phyloP scores from a whole-genome alignment of 2,888 invertebrate genomes.

The Ernsta delagoae region DNA sequence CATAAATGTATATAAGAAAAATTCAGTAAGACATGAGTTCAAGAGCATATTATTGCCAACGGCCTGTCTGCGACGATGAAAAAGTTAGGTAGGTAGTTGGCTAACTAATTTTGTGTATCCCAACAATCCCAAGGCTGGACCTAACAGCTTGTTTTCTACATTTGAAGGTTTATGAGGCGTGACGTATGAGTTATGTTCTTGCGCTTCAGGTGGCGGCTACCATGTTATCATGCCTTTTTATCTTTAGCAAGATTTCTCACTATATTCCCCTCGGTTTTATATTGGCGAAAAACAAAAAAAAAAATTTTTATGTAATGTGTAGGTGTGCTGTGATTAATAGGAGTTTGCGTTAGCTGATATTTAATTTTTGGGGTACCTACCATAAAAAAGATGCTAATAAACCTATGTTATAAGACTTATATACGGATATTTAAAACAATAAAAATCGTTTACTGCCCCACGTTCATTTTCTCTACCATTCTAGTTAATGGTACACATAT shows the following conservation, averaged over 20 bases:
- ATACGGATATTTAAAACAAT: no score
- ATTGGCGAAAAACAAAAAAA: neutral
- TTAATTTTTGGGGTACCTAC: neutral
- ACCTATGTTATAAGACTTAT: no score
- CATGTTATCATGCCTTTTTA: slow-evolving; percentile 2
- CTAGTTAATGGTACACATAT: no score
- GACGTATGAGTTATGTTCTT: slow-evolving; percentile 3
- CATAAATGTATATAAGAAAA: no score
- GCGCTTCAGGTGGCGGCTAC: slow-evolving; percentile 2
- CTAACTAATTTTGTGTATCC: neutral
- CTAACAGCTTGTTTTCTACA: neutral
- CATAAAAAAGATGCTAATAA: neutral
- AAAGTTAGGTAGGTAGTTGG: neutral
- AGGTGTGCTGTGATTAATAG: neutral
- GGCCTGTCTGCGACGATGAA: neutral
- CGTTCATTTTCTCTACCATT: no score
- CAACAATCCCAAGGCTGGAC: neutral
- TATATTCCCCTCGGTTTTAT: slow-evolving; percentile 2
- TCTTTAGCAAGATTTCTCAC: slow-evolving; percentile 9
- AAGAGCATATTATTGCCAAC: neutral
- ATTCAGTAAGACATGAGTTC: neutral
- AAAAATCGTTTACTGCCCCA: no score
- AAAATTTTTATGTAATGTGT: neutral
- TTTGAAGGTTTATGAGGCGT: slow-evolving; percentile 11
- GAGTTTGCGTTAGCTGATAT: neutral